A percentile compares a stretch with the other conserved stretches of the same genome.
Evolutionary conservation across 2,113 vertebrate genomes (phyloP).

Genomic region (Alces alces): DNA sequence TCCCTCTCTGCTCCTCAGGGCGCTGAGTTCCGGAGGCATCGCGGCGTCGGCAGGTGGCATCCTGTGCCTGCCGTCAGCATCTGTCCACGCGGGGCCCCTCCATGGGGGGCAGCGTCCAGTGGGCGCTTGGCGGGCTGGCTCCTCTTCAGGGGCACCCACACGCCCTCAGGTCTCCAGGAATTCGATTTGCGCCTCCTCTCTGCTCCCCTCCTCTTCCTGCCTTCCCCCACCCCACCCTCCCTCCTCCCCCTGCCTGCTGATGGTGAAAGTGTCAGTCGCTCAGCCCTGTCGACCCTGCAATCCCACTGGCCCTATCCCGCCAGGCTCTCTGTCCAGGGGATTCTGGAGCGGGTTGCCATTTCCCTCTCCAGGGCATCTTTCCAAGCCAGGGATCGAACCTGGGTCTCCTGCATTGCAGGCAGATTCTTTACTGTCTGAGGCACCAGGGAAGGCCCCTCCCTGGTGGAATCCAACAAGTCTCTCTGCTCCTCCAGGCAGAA

Average conservation of each 20-base stretch:
- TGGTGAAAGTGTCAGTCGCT: background rate
- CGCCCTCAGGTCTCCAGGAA: background rate
- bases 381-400: background rate
- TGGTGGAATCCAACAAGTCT: background rate
- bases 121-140: background rate
- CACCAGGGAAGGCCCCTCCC: background rate
- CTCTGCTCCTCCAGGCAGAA: background rate
- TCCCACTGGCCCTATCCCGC: background rate
- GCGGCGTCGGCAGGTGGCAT: rapidly evolving
- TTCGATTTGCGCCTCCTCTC: background rate
- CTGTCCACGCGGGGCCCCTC: rapidly evolving
- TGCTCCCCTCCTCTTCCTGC: background rate
- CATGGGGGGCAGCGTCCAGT: rapidly evolving
- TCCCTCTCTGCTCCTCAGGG: background rate
- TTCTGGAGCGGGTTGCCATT: background rate
- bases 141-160: background rate
- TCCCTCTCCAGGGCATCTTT: background rate
- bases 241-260: background rate
- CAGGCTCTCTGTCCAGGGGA: background rate
- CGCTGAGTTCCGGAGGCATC: rapidly evolving
- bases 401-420: background rate
- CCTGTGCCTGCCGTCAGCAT: rapidly evolving
- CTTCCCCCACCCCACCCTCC: rapidly evolving
- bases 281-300: background rate
- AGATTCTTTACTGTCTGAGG: background rate